phyloP scores from a whole-genome alignment of 2,888 invertebrate species.

The Notocelia uddmanniana region DNA sequence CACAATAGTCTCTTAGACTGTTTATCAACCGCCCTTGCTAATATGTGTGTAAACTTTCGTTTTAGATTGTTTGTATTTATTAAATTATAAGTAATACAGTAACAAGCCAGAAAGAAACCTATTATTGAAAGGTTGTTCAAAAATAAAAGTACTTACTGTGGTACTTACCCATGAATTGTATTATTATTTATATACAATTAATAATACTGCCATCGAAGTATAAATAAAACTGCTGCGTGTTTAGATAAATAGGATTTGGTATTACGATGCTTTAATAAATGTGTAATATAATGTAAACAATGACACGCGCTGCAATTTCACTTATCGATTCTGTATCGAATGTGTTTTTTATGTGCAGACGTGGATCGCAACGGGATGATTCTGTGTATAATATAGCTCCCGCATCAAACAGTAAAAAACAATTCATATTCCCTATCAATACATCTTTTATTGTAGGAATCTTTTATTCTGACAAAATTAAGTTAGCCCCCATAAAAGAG shows the following conservation, averaged over 20 bases:
- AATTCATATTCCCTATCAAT: conserved; percentile 63
- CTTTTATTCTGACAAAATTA: conserved; percentile 82
- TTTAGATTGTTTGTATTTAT: too few relatives aligned
- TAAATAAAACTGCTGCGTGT: background rate
- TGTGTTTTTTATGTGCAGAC: conserved; percentile 29
- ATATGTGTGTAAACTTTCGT: conserved; percentile 54
- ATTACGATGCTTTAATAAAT: conserved; percentile 19
- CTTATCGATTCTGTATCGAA: conserved; percentile 36
- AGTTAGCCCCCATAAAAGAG: conserved; percentile 83
- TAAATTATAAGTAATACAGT: too few relatives aligned
- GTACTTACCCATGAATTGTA: background rate
- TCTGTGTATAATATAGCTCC: conserved; percentile 41
- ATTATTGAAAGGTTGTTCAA: background rate
- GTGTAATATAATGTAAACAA: conserved; percentile 26
- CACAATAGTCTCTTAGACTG: conserved; percentile 52
- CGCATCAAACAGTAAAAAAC: conserved; percentile 55
- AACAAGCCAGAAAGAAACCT: background rate
- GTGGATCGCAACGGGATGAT: conserved; percentile 34
- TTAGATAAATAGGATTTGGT: conserved; percentile 1
- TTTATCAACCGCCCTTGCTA: conserved; percentile 73
- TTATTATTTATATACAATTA: background rate
- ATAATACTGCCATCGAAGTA: background rate
- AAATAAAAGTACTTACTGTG: background rate
- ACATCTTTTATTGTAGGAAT: conserved; percentile 68
- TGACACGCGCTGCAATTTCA: conserved; percentile 36